phyloP scores from a whole-genome alignment of 2,797 vertebrate species.

The Podarcis lilfordi region DNA sequence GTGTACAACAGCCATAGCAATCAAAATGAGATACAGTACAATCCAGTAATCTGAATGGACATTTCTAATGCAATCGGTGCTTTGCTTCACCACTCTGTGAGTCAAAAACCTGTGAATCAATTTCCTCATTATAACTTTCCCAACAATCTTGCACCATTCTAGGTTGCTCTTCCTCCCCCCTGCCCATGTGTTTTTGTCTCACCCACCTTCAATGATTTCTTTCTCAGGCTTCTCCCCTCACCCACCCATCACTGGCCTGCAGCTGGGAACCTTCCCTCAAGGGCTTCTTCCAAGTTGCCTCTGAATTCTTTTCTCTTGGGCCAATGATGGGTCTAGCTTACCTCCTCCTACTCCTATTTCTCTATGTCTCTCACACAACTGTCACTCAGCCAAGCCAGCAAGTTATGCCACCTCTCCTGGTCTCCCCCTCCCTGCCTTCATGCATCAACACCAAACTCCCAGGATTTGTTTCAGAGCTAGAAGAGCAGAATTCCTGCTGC shows the following conservation, averaged over 20 bases:
- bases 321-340: not conserved
- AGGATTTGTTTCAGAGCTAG: not conserved
- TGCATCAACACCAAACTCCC: not conserved
- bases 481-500: not conserved
- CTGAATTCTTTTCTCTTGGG: not conserved
- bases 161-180: not conserved
- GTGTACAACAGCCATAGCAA: not conserved
- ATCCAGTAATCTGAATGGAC: not conserved
- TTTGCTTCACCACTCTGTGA: not conserved
- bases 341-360: not conserved
- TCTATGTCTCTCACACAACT: not conserved
- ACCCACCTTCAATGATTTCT: not conserved
- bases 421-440: not conserved
- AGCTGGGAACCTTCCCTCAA: not conserved
- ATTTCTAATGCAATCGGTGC: not conserved
- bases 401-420: not conserved
- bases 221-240: not conserved
- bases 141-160: not conserved
- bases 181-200: not conserved
- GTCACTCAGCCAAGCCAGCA: not conserved
- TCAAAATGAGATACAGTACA: not conserved
- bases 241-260: not conserved
- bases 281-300: not conserved
- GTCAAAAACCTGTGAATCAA: not conserved
- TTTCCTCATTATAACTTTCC: not conserved